phyloP scores from a whole-genome alignment of 2,797 vertebrate species.

The Helarctos malayanus region DNA sequence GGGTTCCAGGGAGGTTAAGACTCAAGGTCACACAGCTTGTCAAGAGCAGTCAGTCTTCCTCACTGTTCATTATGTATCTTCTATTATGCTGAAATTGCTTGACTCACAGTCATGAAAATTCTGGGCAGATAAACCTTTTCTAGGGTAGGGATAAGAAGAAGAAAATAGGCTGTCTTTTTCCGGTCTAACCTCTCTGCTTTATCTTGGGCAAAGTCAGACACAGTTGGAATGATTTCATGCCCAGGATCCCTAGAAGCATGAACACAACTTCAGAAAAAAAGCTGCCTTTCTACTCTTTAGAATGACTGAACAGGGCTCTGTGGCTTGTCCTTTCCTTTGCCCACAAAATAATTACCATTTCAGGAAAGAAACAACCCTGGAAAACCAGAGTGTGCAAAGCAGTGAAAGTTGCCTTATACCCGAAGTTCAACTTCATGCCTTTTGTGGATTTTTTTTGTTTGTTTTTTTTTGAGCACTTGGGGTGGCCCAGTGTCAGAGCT shows the following conservation, averaged over 20 bases:
- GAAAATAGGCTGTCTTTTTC: neutral
- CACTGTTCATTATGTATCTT: neutral
- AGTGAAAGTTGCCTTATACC: neutral
- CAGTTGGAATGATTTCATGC: slow-evolving; percentile 44
- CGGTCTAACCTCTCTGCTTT: neutral
- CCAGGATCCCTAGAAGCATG: neutral
- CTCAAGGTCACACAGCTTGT: neutral
- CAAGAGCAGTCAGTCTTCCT: neutral
- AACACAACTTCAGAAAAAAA: neutral
- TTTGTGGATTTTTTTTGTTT: neutral
- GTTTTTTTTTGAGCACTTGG: neutral
- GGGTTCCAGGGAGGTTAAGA: neutral
- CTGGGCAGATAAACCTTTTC: neutral
- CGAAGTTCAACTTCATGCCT: neutral
- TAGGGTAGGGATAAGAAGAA: neutral
- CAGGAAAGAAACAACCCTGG: neutral
- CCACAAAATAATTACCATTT: slow-evolving; percentile 2
- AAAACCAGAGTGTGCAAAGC: neutral
- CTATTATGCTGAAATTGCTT: neutral
- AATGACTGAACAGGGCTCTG: neutral
- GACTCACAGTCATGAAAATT: neutral
- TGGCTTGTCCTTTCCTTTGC: neutral
- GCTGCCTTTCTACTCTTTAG: neutral
- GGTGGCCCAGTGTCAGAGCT: neutral
- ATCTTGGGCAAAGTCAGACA: neutral